phyloP scores from a whole-genome alignment of 1,140 invertebrate species.

The Polyergus mexicanus region DNA sequence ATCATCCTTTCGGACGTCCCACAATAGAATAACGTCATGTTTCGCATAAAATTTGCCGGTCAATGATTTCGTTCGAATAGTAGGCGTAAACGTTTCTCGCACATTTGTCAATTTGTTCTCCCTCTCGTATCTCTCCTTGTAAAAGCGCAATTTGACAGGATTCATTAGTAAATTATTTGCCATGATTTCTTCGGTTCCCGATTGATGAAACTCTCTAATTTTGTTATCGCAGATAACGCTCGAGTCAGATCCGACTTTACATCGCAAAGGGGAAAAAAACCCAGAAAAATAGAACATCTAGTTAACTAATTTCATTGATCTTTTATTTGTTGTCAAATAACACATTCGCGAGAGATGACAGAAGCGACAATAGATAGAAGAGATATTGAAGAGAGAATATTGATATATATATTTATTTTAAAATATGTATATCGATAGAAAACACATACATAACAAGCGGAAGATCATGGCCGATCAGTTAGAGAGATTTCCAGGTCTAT shows the following conservation, averaged over 20 bases:
- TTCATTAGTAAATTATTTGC: background rate
- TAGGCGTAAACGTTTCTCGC: slow-evolving; percentile 74
- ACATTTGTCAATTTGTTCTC: slow-evolving; percentile 73
- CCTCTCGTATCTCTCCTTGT: slow-evolving; percentile 77
- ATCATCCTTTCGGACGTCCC: slow-evolving; percentile 73
- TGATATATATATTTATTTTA: slow-evolving; percentile 82
- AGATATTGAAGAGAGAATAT: slow-evolving; percentile 54
- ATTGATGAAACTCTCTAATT: background rate
- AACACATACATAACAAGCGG: slow-evolving; percentile 84
- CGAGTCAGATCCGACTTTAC: background rate
- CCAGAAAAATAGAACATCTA: slow-evolving; percentile 12
- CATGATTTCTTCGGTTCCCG: background rate
- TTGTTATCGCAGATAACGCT: background rate
- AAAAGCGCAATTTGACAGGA: slow-evolving; percentile 69
- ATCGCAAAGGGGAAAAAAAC: background rate
- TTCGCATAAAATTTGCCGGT: slow-evolving; percentile 82
- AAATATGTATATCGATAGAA: slow-evolving; percentile 85
- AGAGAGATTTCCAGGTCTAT: slow-evolving; percentile 23
- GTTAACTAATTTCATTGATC: slow-evolving; percentile 17
- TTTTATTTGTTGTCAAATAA: background rate
- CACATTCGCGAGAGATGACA: background rate
- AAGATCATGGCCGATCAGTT: slow-evolving; percentile 75
- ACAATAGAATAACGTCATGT: slow-evolving; percentile 73
- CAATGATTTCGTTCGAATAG: slow-evolving; percentile 68
- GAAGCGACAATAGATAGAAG: background rate